phyloP scores from a whole-genome alignment of 2,888 invertebrate species.

The Hemaris fuciformis region DNA sequence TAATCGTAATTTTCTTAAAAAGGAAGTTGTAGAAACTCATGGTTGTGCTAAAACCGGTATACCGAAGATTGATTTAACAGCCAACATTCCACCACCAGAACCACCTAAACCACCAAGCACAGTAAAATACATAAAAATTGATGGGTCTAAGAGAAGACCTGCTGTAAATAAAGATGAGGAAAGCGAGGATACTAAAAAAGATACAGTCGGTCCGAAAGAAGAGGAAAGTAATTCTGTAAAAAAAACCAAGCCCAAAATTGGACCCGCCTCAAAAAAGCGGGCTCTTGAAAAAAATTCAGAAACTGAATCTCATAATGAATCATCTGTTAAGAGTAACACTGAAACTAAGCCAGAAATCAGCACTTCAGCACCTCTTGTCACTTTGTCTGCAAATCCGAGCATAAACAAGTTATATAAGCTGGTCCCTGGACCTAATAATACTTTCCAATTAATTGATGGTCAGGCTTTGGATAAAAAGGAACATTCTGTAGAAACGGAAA shows the following conservation, averaged over 20 bases:
- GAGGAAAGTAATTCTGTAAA: constrained; percentile 17
- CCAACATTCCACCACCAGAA: constrained; percentile 42
- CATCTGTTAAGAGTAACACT: neutral
- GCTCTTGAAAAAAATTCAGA: constrained; percentile 14
- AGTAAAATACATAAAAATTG: constrained; percentile 68
- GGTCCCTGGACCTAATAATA: constrained; percentile 69
- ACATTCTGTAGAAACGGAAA: constrained; percentile 8
- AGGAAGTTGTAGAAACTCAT: constrained; percentile 64
- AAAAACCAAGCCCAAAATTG: constrained; percentile 53
- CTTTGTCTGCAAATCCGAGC: constrained; percentile 51
- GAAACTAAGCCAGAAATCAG: constrained; percentile 19
- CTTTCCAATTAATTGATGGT: constrained; percentile 64
- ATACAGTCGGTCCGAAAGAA: neutral
- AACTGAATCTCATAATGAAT: constrained; percentile 14
- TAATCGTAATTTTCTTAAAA: constrained; percentile 70
- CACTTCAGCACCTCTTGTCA: constrained; percentile 37
- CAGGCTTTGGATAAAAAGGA: constrained; percentile 11
- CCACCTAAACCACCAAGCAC: constrained; percentile 53
- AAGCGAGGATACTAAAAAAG: neutral
- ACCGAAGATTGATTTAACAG: constrained; percentile 51
- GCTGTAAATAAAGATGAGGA: neutral
- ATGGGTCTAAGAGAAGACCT: constrained; percentile 17
- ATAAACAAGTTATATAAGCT: constrained; percentile 63
- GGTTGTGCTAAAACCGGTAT: constrained; percentile 68
- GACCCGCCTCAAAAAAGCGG: constrained; percentile 63